Evolutionary conservation across 2,797 vertebrate genomes (phyloP), one percentile per base, ranked within the genome.

Genomic region (Lepidocolaptes lacrymiger): DNA sequence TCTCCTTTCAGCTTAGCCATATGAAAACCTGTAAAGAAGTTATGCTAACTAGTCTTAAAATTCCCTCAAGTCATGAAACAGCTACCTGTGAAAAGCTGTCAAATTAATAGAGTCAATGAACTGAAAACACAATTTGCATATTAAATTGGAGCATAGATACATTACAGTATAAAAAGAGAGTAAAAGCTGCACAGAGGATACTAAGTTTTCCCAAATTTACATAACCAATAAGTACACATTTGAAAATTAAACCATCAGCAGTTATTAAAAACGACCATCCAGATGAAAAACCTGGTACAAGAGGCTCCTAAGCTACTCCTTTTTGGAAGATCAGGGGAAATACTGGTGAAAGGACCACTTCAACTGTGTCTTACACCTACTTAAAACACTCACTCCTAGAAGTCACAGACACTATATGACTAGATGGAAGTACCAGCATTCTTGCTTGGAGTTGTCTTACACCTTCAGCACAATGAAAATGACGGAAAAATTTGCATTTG

Each of bases 41-140:
- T 62, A 83, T 21, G 14, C 24, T 88, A 83, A 79, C 22, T 82
- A 49, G 37, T 68, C 48, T 66, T 62, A 68, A 83, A 62, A 64
- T 85, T 95, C 94, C 64, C 51, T 62, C 36, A 82, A 93, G 27
- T 75, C 44, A 49, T 19, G 20, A 94, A 94, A 91, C n/a, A n/a
- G 36, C 54, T 78, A 83, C 56, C 78, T 56, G 51, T 68, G 56
- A 81, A 92, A 93, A 74, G 64, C 64, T 89, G 85, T 77, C 68
- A 88, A 83, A 83, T 79, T 61, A 69, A 73, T 90, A 56, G 85
- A 88, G 32, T 66, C 69, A 92, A 87, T 73, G 48, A 91, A 91
- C 71, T 76, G 82, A 85, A 92, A 87, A 87, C 27, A 88, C 48
- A 92, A 88, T 54, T 68, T 58, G 24, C 24, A 2, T 34, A 27